Base-by-base conservation (phyloP, 2,888 invertebrate genomes). In the Rotaria sp. region DNA sequence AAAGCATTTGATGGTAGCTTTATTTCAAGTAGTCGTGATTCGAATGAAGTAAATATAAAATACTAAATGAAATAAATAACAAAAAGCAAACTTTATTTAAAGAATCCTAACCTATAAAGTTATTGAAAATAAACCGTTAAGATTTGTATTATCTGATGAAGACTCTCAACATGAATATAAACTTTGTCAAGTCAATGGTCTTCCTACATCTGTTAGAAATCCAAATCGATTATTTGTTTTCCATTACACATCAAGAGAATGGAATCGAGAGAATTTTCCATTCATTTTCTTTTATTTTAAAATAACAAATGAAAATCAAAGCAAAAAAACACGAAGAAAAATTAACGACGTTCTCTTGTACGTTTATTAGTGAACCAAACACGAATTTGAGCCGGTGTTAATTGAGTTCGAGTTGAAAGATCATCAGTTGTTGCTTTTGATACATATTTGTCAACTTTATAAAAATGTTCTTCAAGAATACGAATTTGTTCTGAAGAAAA, bases 221-320 rank as follows among this genome's bases (percentile, higher is more conserved):
- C 80, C 80, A 1, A 80, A 80, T 45, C 80, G 80, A 80, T 80
- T 80, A 45, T 45, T 45, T 80, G n/a, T 80, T 41, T 80, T 80
- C n/a, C 80, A 80, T 41, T 45, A 45, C 11, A 45, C 26, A 45
- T 80, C 80, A 26, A 24, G 45, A 80, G 80, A 80, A 80, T 80
- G 80, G 80, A 41, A 41, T 26, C 45, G 26, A 26, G 80, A 80
- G 80, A 45, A 80, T 15, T 45, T 45, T 38, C 45, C n/a, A 45
- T 26, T 67, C 30, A 30, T 67, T 67, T 26, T 35, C 35, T 57
- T 57, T 15, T 7, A 57, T 10, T 52, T 52, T 50, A 50, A 52
- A n/a, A 11, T 2, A 55, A 55, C 15, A 24, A 24, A 52, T 1
- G 24, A 52, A 52, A 52, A 21, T 24, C 4, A 35, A 67, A 2